Evolutionary conservation across 2,888 invertebrate genomes (phyloP).

Genomic region (Sphaerophoria rueppellii): DNA sequence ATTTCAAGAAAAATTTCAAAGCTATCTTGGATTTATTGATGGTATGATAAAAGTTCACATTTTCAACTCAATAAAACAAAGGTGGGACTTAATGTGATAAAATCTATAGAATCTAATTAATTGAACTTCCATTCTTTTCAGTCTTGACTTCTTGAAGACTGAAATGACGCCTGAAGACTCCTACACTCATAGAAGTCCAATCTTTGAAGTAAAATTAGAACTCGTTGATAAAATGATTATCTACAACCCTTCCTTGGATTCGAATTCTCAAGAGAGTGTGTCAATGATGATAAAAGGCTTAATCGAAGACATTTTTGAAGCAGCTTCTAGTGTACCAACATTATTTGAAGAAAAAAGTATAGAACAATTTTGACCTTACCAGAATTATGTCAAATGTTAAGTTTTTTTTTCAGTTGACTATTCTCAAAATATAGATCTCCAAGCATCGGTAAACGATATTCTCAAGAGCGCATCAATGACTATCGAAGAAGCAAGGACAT

Average conservation of each 20-base stretch:
- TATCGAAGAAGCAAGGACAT: slow-evolving; percentile 76
- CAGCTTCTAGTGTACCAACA: slow-evolving; percentile 49
- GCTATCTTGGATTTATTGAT: slow-evolving; percentile 46
- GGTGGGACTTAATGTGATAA: slow-evolving; percentile 12
- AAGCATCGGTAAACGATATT: slow-evolving; percentile 15
- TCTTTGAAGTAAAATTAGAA: slow-evolving; percentile 90
- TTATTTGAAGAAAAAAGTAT: slow-evolving; percentile 34
- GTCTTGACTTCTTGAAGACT: slow-evolving; percentile 79
- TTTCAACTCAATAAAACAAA: slow-evolving; percentile 39
- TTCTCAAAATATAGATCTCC: slow-evolving; percentile 8
- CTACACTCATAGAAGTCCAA: slow-evolving; percentile 82
- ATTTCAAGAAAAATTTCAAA: slow-evolving; percentile 10
- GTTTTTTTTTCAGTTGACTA: slow-evolving; percentile 29
- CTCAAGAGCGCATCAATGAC: slow-evolving; percentile 68
- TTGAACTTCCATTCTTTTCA: slow-evolving; percentile 38
- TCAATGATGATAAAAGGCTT: slow-evolving; percentile 84
- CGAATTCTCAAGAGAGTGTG: slow-evolving; percentile 87
- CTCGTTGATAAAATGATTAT: slow-evolving; percentile 88
- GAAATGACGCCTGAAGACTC: slow-evolving; percentile 77
- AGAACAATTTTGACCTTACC: not conserved
- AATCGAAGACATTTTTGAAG: slow-evolving; percentile 48
- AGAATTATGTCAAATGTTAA: not conserved
- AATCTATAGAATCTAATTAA: not conserved
- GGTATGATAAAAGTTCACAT: slow-evolving; percentile 42
- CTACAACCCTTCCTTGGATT: slow-evolving; percentile 89